These are phyloP conservation scores for Orthosia cruda DNA, from an alignment of 2,888 invertebrate species.

Conservation along the genomic window DNA sequence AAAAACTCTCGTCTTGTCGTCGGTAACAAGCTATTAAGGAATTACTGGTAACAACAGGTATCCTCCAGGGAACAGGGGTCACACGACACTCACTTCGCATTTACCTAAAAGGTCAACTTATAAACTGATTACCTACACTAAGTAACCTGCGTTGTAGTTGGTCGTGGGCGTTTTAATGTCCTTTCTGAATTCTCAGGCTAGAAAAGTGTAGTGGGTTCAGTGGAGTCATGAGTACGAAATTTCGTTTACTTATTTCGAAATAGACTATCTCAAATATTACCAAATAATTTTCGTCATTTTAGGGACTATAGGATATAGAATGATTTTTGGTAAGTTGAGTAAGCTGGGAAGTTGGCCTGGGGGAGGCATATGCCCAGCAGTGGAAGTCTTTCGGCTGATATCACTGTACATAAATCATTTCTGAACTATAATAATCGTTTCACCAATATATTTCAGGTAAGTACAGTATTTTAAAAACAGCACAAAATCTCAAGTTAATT, in stretches of 20 bases:
- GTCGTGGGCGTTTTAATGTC: background rate
- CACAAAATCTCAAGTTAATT: background rate
- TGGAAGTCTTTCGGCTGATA: too few relatives aligned
- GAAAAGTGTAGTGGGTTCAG: background rate
- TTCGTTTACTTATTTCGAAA: too few relatives aligned
- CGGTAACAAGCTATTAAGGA: slow-evolving; percentile 26
- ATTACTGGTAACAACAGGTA: slow-evolving; percentile 32
- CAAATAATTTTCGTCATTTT: background rate
- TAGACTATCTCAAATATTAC: background rate
- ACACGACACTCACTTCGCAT: slow-evolving; percentile 23
- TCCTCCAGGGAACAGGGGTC: background rate
- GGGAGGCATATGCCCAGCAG: too few relatives aligned
- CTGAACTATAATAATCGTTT: too few relatives aligned
- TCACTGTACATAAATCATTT: background rate
- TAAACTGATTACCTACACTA: slow-evolving; percentile 21
- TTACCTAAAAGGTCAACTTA: slow-evolving; percentile 18
- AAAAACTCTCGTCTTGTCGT: slow-evolving; percentile 2
- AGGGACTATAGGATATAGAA: too few relatives aligned
- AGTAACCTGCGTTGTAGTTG: background rate
- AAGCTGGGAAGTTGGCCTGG: too few relatives aligned
- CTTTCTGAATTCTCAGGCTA: background rate
- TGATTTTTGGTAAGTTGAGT: background rate
- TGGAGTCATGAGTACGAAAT: background rate
- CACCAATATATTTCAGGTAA: background rate
- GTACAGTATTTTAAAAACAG: background rate